Conservation (phyloP, 2,797 vertebrate species). For the Alca torda region DNA sequence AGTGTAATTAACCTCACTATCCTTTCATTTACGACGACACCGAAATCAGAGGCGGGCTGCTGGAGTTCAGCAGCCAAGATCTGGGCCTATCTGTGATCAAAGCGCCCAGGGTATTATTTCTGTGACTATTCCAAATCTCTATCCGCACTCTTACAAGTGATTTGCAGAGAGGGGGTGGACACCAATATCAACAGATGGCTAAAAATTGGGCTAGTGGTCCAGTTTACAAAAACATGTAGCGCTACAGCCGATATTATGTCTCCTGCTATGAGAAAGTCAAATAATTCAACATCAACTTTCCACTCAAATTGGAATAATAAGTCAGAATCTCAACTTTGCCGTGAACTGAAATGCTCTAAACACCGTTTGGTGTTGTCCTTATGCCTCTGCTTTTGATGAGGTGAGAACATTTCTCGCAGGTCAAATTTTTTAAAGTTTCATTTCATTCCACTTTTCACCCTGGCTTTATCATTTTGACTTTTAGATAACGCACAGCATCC, state of each 20-base stretch:
- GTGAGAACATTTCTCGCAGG: not conserved
- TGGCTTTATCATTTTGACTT: not conserved
- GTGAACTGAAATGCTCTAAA: not conserved
- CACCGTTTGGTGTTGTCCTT: not conserved
- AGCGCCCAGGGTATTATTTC: not conserved
- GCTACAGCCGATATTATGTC: not conserved
- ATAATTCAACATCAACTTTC: not conserved
- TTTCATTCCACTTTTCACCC: not conserved
- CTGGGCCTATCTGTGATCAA: not conserved
- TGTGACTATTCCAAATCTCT: not conserved
- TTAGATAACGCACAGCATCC: not conserved
- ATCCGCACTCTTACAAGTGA: not conserved
- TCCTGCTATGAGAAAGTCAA: not conserved
- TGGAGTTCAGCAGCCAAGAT: not conserved
- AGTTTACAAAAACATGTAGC: not conserved
- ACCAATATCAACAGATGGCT: not conserved
- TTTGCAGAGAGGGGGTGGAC: not conserved
- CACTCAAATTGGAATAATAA: not conserved
- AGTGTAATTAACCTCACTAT: not conserved
- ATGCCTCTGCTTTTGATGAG: not conserved
- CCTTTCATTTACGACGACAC: not conserved
- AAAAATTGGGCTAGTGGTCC: not conserved
- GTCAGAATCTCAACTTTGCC: not conserved
- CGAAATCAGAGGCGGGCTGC: not conserved
- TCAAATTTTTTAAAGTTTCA: not conserved